These are phyloP conservation scores for Loripinus fragilis DNA, from an alignment of 2,888 invertebrate species.

Conservation along the genomic window DNA sequence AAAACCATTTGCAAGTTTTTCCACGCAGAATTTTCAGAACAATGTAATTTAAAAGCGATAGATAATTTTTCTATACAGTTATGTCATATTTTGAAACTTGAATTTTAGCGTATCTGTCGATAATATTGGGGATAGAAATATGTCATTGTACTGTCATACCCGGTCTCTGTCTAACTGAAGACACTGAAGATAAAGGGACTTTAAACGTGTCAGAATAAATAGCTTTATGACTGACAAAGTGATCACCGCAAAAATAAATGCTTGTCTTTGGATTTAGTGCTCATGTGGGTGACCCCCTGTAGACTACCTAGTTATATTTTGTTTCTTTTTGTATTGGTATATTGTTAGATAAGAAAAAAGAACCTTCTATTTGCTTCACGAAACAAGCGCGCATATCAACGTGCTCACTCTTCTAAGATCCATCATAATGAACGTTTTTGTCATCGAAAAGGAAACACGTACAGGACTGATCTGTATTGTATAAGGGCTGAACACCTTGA, in stretches of 20 bases:
- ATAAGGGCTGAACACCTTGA: too few species aligned
- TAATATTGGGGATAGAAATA: conserved; percentile 4
- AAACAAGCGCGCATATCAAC: too few species aligned
- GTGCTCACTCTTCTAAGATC: too few species aligned
- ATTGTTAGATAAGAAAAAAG: too few species aligned
- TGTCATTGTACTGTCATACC: conserved; percentile 19
- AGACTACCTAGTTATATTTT: conserved; percentile 8
- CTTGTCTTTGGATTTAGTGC: conserved; percentile 9
- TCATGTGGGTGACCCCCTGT: background rate
- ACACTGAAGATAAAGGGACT: background rate
- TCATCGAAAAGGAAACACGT: too few species aligned
- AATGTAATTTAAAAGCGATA: background rate
- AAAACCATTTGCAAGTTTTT: too few species aligned
- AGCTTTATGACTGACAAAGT: conserved; percentile 8
- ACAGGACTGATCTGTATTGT: too few species aligned
- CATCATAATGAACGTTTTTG: too few species aligned
- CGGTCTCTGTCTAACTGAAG: background rate
- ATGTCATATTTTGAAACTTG: conserved; percentile 7
- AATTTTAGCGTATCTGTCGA: conserved; percentile 10
- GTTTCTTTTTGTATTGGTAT: background rate
- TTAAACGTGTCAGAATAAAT: conserved; percentile 15
- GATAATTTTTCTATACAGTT: conserved; percentile 6
- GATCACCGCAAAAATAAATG: background rate
- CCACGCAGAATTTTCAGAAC: background rate
- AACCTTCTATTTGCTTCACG: too few species aligned